Percentiles rank a stretch among this genome's conserved stretches.
Conservation (phyloP, 2,888 invertebrate species). For the Clivina fossor region DNA sequence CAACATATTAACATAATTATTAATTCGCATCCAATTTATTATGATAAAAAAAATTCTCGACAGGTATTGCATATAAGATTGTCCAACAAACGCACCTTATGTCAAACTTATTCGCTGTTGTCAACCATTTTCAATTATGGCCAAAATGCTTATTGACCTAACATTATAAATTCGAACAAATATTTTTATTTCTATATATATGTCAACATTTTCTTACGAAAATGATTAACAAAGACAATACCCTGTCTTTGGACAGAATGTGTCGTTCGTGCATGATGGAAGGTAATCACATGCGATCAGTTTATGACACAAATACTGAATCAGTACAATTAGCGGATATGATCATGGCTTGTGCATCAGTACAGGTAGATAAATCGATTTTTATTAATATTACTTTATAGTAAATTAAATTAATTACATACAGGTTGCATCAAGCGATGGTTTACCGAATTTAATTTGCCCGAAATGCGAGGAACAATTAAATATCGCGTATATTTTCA, state of each 20-base stretch:
- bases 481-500: constrained; percentile 50
- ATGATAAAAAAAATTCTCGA: too few relatives aligned
- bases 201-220: constrained; percentile 17
- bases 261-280: constrained; percentile 53
- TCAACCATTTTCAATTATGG: constrained; percentile 34
- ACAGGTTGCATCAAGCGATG: constrained; percentile 49
- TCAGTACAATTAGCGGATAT: constrained; percentile 50
- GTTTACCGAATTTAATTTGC: constrained; percentile 50
- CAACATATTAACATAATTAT: too few relatives aligned
- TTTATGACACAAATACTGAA: constrained; percentile 49
- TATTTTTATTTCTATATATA: constrained; percentile 12
- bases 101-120: constrained; percentile 16
- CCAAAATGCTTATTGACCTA: constrained; percentile 32
- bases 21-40: too few relatives aligned
- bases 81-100: background rate
- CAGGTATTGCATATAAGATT: too few relatives aligned
- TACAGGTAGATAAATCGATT: constrained; percentile 45
- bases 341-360: constrained; percentile 52
- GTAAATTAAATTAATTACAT: constrained; percentile 18
- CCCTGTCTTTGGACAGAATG: constrained; percentile 49
- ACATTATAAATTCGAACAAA: constrained; percentile 10
- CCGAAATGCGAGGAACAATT: constrained; percentile 50
- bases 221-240: constrained; percentile 38
- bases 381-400: background rate
- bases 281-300: constrained; percentile 49